These are phyloP conservation scores for Gobiocypris rarus DNA, from an alignment of 2,113 vertebrate genomes.

Conservation along the genomic window DNA sequence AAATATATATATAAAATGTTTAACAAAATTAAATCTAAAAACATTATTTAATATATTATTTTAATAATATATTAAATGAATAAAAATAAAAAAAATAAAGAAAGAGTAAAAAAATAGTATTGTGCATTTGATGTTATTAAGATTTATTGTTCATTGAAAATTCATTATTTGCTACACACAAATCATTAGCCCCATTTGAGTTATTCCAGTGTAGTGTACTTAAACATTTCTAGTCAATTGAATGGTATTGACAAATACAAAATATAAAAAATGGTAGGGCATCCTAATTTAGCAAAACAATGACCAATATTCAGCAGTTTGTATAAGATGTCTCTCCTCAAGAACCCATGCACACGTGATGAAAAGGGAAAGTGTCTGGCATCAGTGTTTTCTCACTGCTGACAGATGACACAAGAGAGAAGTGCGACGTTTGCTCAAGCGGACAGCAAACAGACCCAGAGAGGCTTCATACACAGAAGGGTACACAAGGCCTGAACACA, in stretches of 20 bases:
- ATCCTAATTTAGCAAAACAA: background rate
- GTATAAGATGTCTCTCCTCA: background rate
- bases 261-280: too few relatives aligned
- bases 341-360: background rate
- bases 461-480: constrained; percentile 12
- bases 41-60: too few relatives aligned
- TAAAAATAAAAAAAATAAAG: background rate
- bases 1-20: too few relatives aligned
- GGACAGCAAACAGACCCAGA: constrained; percentile 39
- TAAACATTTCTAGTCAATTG: background rate
- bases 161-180: background rate
- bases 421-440: constrained; percentile 32
- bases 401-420: background rate
- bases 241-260: too few relatives aligned
- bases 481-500: background rate
- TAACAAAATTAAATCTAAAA: too few relatives aligned
- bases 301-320: background rate
- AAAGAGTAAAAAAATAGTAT: background rate
- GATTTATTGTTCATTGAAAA: background rate
- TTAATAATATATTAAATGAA: too few relatives aligned
- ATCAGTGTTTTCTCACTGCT: background rate
- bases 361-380: background rate
- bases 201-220: background rate
- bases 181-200: background rate
- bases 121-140: background rate